phyloP scores from a whole-genome alignment of 2,797 vertebrate genomes.

The Pempheris klunzingeri region DNA sequence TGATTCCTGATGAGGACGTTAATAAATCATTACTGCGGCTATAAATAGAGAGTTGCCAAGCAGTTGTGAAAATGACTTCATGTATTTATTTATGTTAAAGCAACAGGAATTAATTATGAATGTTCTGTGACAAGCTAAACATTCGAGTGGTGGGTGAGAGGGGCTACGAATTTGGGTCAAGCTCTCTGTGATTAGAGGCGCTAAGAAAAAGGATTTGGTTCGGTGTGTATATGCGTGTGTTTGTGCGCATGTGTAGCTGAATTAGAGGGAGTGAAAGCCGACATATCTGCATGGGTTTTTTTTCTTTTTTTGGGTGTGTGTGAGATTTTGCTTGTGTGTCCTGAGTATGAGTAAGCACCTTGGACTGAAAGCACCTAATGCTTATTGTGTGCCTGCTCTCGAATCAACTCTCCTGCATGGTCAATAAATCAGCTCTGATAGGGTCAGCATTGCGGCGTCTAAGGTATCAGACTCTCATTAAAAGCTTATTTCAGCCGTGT shows the following conservation, averaged over 20 bases:
- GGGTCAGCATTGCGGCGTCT: constrained; percentile 64
- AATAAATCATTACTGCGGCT: constrained; percentile 80
- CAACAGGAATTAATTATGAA: constrained; percentile 81
- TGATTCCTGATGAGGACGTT: constrained; percentile 79
- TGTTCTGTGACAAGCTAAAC: constrained; percentile 78
- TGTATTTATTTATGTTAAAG: constrained; percentile 86
- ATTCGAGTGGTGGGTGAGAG: constrained; percentile 70
- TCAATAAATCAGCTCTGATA: constrained; percentile 76
- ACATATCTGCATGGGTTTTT: constrained; percentile 20
- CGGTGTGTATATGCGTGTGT: constrained; percentile 28
- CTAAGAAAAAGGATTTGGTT: constrained; percentile 50
- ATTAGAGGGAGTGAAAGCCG: constrained; percentile 32
- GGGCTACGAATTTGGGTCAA: constrained; percentile 79
- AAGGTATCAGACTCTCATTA: constrained; percentile 78
- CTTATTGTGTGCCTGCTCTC: constrained; percentile 46
- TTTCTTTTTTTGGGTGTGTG: constrained; percentile 2
- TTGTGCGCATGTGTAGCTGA: constrained; percentile 12
- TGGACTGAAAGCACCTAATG: too few species aligned
- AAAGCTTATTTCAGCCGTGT: constrained; percentile 68
- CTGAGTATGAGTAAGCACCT: constrained; percentile 45
- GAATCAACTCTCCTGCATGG: constrained; percentile 59
- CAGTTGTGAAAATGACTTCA: constrained; percentile 80
- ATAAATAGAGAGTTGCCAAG: constrained; percentile 84
- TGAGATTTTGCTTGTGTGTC: constrained; percentile 14
- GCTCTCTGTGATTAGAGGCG: constrained; percentile 65